Evolutionary conservation across 2,113 vertebrate genomes (phyloP).

Genomic region (Gymnobelideus leadbeateri): DNA sequence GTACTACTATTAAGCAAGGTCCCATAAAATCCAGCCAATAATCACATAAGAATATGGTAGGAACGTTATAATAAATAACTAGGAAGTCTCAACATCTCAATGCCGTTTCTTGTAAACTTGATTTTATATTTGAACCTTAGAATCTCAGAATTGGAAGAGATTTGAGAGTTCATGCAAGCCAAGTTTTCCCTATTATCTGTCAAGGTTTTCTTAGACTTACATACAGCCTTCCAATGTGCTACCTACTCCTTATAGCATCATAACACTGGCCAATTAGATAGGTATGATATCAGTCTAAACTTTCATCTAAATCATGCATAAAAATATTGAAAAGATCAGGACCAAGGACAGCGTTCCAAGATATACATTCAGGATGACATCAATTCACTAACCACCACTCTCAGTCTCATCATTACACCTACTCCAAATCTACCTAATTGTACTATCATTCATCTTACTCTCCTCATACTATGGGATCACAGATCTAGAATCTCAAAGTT

Average conservation of each 20-base stretch:
- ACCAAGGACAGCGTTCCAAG: neutral
- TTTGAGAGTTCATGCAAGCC: neutral
- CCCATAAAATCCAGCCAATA: neutral
- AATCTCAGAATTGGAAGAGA: neutral
- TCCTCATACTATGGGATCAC: neutral
- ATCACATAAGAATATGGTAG: neutral
- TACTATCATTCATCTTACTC: neutral
- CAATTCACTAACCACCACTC: neutral
- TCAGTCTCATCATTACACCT: neutral
- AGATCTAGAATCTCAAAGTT: neutral
- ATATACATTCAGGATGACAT: neutral
- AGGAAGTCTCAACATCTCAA: neutral
- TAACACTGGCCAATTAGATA: neutral
- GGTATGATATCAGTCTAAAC: neutral
- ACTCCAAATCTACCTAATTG: neutral
- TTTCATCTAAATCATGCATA: neutral
- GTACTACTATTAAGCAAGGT: neutral
- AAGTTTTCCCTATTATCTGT: neutral
- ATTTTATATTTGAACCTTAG: neutral
- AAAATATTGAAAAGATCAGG: neutral
- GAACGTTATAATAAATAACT: neutral
- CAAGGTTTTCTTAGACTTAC: neutral
- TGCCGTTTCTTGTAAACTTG: neutral
- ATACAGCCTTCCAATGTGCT: neutral
- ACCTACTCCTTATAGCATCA: neutral